Evolutionary conservation across 1,140 invertebrate genomes (phyloP).

Genomic region (Drosophila lowei): DNA sequence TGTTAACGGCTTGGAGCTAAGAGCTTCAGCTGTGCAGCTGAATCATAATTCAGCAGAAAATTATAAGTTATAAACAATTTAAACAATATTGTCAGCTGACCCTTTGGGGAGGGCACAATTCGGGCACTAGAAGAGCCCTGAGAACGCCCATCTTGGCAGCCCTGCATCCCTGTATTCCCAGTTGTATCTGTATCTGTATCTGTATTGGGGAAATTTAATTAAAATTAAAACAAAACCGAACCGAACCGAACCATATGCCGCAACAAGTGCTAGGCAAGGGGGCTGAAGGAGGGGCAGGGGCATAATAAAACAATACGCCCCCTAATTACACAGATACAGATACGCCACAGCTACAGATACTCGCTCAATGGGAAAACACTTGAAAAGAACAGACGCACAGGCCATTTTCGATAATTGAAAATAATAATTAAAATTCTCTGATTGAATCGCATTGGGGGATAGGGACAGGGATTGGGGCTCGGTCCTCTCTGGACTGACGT

Average conservation of each 20-base stretch:
- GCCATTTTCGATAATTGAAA: constrained; percentile 82
- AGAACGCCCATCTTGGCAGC: too few relatives aligned
- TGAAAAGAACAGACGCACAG: constrained; percentile 65
- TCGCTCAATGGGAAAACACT: constrained; percentile 37
- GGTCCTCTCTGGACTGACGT: constrained; percentile 35
- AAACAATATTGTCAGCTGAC: constrained; percentile 50
- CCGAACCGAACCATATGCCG: constrained; percentile 54
- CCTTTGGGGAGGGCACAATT: constrained; percentile 3
- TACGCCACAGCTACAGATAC: constrained; percentile 29
- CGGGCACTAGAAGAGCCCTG: neutral
- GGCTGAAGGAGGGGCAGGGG: too few relatives aligned
- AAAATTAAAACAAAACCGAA: constrained; percentile 36
- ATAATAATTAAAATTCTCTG: constrained; percentile 83
- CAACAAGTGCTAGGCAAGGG: constrained; percentile 19
- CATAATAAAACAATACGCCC: constrained; percentile 61
- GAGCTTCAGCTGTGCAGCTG: constrained; percentile 37
- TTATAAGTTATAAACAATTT: constrained; percentile 7
- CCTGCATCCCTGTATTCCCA: neutral
- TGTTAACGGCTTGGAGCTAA: constrained; percentile 66
- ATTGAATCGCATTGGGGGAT: constrained; percentile 45
- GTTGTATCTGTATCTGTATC: neutral
- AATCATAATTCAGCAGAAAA: constrained; percentile 48
- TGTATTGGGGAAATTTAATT: constrained; percentile 64
- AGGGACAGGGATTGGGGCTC: constrained; percentile 5
- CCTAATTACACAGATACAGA: constrained; percentile 65